Percentiles rank a stretch among this genome's conserved stretches.
Conservation (phyloP, 2,113 vertebrate genomes). For the Orthochromis indermauri region DNA sequence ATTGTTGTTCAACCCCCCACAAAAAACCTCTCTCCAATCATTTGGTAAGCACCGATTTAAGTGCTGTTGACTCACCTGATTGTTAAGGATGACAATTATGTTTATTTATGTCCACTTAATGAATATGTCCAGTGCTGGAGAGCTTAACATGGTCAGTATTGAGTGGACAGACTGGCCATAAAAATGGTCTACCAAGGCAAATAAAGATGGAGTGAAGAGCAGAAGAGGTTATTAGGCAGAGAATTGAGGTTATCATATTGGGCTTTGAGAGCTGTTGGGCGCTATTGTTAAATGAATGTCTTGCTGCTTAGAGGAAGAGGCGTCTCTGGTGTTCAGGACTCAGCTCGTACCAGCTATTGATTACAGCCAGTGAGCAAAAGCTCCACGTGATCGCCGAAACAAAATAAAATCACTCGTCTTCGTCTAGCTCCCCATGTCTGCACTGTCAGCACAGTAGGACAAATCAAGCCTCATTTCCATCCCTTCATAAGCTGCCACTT, state of each 20-base stretch:
- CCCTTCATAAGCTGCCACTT: neutral
- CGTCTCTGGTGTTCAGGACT: neutral
- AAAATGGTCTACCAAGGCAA: neutral
- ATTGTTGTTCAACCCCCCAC: neutral
- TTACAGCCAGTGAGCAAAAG: neutral
- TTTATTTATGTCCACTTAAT: conserved; percentile 15
- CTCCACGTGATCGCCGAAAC: neutral
- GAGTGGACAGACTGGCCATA: neutral
- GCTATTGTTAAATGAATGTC: neutral
- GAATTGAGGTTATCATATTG: neutral
- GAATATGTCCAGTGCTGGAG: neutral
- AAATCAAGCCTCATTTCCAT: neutral
- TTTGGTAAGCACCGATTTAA: neutral
- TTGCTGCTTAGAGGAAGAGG: neutral
- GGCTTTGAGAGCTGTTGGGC: neutral
- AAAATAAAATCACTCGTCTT: neutral
- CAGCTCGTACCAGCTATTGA: neutral
- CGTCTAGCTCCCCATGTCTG: neutral
- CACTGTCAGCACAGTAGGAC: neutral
- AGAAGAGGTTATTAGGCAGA: neutral
- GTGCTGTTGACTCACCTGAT: neutral
- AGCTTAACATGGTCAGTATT: neutral
- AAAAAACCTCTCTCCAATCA: neutral
- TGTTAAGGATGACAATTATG: neutral
- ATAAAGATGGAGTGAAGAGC: neutral